phyloP scores from a whole-genome alignment of 1,140 invertebrate genomes.

The Pogonognathellus flavescens region DNA sequence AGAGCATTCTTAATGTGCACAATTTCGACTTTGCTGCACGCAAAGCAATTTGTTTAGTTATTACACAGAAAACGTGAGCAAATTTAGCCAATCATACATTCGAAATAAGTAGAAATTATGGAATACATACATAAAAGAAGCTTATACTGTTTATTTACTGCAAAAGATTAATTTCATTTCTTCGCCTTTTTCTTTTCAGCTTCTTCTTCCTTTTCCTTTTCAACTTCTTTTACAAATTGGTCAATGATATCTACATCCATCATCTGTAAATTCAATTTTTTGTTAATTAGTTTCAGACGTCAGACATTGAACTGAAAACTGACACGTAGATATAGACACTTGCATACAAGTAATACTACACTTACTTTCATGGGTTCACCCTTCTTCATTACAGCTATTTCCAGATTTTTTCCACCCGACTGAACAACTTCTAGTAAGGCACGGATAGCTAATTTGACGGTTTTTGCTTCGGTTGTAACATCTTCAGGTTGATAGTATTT shows the following conservation, averaged over 20 bases:
- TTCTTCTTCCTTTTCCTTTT: constrained; percentile 98
- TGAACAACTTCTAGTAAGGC: constrained; percentile 99
- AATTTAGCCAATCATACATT: no score
- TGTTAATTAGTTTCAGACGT: neutral
- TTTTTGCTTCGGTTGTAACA: constrained; percentile 87
- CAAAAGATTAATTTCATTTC: constrained; percentile 72
- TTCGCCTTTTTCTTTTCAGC: constrained; percentile 98
- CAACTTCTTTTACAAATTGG: constrained; percentile 92
- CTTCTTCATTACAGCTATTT: constrained; percentile 95
- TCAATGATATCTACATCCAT: constrained; percentile 91
- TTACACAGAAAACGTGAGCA: no score
- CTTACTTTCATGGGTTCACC: constrained; percentile 82
- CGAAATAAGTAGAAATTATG: neutral
- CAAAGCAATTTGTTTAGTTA: neutral
- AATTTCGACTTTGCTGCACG: neutral
- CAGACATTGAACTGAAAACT: neutral
- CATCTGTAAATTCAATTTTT: constrained; percentile 75
- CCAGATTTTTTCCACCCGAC: constrained; percentile 97
- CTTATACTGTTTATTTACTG: constrained; percentile 54
- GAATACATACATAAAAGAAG: constrained; percentile 42
- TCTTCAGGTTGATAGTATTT: constrained; percentile 94
- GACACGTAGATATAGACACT: constrained; percentile 6
- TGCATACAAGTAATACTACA: neutral
- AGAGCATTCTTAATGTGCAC: neutral
- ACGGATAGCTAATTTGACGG: constrained; percentile 94